Percentiles rank a stretch among this genome's conserved stretches.
Evolutionary conservation across 2,888 invertebrate genomes (phyloP).

Genomic region (Hirtodrosophila trivittata): DNA sequence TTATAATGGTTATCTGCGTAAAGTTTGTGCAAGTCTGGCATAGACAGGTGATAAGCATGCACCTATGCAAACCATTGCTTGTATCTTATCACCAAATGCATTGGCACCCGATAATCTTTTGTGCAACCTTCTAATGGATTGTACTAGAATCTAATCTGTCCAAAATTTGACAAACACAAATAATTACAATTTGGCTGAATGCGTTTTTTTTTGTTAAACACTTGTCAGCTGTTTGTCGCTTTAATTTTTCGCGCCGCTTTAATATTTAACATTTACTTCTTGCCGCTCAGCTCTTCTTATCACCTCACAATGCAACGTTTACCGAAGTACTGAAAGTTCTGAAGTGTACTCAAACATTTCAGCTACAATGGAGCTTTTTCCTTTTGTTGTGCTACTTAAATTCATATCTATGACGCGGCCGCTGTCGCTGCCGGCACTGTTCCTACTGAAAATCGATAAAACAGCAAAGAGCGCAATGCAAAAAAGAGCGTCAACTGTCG

Average conservation of each 20-base stretch:
- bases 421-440: constrained; percentile 11
- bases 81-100: constrained; percentile 31
- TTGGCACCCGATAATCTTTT: background rate
- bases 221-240: constrained; percentile 31
- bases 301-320: constrained; percentile 44
- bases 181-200: background rate
- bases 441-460: constrained; percentile 63
- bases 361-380: constrained; percentile 46
- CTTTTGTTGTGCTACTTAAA: constrained; percentile 27
- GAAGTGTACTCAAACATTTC: constrained; percentile 27
- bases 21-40: constrained; percentile 2
- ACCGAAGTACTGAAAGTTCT: constrained; percentile 51
- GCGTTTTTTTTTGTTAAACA: constrained; percentile 10
- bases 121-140: background rate
- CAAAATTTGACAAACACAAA: background rate
- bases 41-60: constrained; percentile 24
- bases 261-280: constrained; percentile 4
- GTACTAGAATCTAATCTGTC: constrained; percentile 2
- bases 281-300: constrained; percentile 7
- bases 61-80: background rate
- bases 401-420: constrained; percentile 12
- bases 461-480: constrained; percentile 17
- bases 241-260: constrained; percentile 18
- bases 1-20: constrained; percentile 33
- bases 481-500: constrained; percentile 1